These are phyloP conservation scores for Syritta pipiens DNA, from an alignment of 2,888 invertebrate genomes.

Conservation along the genomic window DNA sequence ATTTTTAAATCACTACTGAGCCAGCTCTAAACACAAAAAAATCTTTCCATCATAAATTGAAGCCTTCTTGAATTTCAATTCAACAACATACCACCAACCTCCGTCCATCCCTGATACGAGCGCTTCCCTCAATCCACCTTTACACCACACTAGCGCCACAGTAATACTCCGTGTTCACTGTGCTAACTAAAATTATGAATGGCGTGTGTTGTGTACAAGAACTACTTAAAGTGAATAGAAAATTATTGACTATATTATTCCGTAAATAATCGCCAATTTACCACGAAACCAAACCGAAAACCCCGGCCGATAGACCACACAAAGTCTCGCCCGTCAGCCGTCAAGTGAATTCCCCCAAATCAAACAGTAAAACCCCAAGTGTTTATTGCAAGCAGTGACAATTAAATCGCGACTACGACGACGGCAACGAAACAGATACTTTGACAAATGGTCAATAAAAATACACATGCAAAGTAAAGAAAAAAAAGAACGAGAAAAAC, in stretches of 20 bases:
- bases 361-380: constrained; percentile 56
- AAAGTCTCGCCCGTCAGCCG: constrained; percentile 10
- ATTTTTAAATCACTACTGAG: too few relatives aligned
- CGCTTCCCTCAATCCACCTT: neutral
- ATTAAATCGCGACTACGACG: constrained; percentile 65
- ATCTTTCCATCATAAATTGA: too few relatives aligned
- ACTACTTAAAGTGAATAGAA: constrained; percentile 78
- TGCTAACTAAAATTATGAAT: constrained; percentile 64
- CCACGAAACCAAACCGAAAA: constrained; percentile 42
- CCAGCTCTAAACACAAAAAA: too few relatives aligned
- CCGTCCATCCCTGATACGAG: constrained; percentile 26
- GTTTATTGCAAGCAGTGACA: constrained; percentile 65
- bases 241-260: constrained; percentile 71
- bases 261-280: constrained; percentile 58
- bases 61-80: too few relatives aligned
- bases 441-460: constrained; percentile 70
- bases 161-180: constrained; percentile 34
- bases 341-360: constrained; percentile 13
- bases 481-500: constrained; percentile 49
- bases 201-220: constrained; percentile 73
- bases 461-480: constrained; percentile 66
- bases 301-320: constrained; percentile 2
- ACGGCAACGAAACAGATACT: constrained; percentile 65
- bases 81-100: too few relatives aligned
- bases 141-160: constrained; percentile 40